Evolutionary conservation across 2,113 vertebrate species (phyloP).

Genomic region (Coryphaenoides rupestris): DNA sequence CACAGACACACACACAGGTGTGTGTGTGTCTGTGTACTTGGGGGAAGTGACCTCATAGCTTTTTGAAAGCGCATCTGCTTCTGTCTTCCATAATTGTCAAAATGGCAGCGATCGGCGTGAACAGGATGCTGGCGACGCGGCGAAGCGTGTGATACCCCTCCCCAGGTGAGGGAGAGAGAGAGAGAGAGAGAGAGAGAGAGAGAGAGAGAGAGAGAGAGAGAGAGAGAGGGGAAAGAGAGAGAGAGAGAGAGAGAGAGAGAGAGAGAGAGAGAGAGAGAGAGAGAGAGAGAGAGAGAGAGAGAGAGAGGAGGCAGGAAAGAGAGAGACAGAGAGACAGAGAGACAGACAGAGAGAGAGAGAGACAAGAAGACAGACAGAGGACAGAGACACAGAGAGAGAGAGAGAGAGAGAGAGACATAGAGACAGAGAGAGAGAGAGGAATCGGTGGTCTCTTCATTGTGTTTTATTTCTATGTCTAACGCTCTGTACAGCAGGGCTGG

Average conservation of each 20-base stretch:
- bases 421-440: background rate
- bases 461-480: too few relatives aligned
- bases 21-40: too few relatives aligned
- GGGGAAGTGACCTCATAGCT: too few relatives aligned
- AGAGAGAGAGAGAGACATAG: background rate
- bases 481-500: too few relatives aligned
- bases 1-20: too few relatives aligned
- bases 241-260: background rate
- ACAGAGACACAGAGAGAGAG: background rate
- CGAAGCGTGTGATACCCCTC: too few relatives aligned
- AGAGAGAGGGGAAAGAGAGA: background rate
- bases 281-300: background rate
- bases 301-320: background rate
- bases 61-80: too few relatives aligned
- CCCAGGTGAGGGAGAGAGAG: background rate
- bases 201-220: background rate
- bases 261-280: background rate
- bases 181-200: background rate
- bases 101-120: too few relatives aligned
- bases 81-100: too few relatives aligned
- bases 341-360: too few relatives aligned
- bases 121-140: too few relatives aligned
- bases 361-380: background rate
- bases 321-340: background rate
- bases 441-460: background rate